phyloP scores from a whole-genome alignment of 2,797 vertebrate species.

The Microctenopoma steveboyesi region DNA sequence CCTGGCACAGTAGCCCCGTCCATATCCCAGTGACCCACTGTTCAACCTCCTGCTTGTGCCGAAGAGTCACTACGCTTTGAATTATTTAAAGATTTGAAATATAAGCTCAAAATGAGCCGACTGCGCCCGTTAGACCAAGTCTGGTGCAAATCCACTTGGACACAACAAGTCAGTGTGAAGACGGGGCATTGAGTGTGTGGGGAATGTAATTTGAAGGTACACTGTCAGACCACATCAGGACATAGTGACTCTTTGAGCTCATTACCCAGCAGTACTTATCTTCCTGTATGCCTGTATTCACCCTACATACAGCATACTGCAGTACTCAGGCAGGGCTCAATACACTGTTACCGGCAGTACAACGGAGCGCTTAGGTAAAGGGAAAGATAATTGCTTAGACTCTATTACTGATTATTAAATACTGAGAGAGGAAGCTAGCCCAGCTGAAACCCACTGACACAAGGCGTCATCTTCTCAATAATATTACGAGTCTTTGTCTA shows the following conservation, averaged over 20 bases:
- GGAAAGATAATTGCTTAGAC: conserved; percentile 1
- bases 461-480: background rate
- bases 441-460: conserved; percentile 1
- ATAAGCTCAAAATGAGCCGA: conserved; percentile 3
- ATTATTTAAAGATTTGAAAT: conserved; percentile 2
- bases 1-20: conserved; percentile 34
- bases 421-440: conserved; percentile 4
- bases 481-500: background rate
- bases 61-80: conserved; percentile 6
- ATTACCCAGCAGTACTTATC: conserved; percentile 20
- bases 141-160: conserved; percentile 4
- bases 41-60: conserved; percentile 38
- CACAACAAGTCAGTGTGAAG: conserved; percentile 23
- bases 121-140: background rate
- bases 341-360: conserved; percentile 13
- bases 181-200: background rate
- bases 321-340: conserved; percentile 8
- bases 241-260: conserved; percentile 22
- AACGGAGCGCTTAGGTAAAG: conserved; percentile 12
- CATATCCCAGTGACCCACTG: conserved; percentile 67
- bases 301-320: conserved; percentile 14
- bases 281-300: conserved; percentile 15
- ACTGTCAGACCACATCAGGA: conserved; percentile 27
- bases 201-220: conserved; percentile 34
- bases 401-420: conserved; percentile 33